A percentile compares a stretch with the other conserved stretches of the same genome.
Conservation (phyloP, 2,888 invertebrate species). For the Pyralis farinalis region DNA sequence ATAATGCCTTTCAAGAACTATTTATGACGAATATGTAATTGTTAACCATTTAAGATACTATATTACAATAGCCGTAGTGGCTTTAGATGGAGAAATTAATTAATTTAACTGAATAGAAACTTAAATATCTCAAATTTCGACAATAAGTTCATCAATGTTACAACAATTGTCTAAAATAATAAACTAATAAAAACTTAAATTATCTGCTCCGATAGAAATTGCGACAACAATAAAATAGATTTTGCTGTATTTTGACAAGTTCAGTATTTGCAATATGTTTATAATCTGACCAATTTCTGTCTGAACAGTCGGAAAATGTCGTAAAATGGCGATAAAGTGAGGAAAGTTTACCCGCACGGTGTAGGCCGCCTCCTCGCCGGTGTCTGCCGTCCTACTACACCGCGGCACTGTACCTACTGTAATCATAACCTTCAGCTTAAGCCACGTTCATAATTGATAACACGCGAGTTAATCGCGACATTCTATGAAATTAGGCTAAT, state of each 20-base stretch:
- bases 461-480: neutral
- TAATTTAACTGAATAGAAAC: too few relatives aligned
- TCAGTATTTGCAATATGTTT: neutral
- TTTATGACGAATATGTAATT: too few relatives aligned
- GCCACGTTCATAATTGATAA: constrained; percentile 29
- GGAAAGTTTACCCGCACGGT: constrained; percentile 30
- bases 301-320: constrained; percentile 5
- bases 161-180: too few relatives aligned
- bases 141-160: too few relatives aligned
- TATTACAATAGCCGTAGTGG: too few relatives aligned
- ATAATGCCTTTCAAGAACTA: too few relatives aligned
- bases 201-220: too few relatives aligned
- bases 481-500: neutral
- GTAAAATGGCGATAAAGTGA: constrained; percentile 8
- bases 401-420: constrained; percentile 30
- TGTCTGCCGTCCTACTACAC: constrained; percentile 49
- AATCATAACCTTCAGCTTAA: constrained; percentile 48
- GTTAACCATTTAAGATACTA: too few relatives aligned
- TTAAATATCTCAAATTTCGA: too few relatives aligned
- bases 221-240: too few relatives aligned
- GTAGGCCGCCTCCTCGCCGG: constrained; percentile 37
- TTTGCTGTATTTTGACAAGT: neutral
- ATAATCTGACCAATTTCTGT: neutral
- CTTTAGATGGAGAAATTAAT: too few relatives aligned
- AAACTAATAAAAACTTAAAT: too few relatives aligned